Conservation (phyloP, 2,113 vertebrate species). For the Circaetus cinerascens region DNA sequence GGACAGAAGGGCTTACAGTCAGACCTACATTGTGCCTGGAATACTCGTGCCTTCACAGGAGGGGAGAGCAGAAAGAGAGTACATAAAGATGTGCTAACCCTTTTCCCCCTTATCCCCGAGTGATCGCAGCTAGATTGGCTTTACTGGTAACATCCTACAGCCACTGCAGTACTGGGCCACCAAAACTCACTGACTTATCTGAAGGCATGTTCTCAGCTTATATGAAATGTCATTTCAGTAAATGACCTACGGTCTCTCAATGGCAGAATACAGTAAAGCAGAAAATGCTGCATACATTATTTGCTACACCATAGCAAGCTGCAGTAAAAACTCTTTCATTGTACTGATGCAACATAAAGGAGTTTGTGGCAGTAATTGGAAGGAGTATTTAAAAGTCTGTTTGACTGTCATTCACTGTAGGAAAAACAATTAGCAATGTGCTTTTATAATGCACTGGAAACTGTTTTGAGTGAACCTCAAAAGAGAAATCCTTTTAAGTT, state of each 20-base stretch:
- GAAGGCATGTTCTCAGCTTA: background rate
- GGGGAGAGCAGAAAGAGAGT: background rate
- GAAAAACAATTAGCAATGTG: constrained; percentile 42
- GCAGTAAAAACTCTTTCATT: background rate
- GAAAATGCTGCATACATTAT: background rate
- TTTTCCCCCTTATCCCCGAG: rapidly evolving
- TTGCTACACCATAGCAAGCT: background rate
- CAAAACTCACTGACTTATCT: background rate
- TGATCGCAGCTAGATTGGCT: background rate
- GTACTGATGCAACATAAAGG: background rate
- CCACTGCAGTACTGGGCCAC: background rate
- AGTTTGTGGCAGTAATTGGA: background rate
- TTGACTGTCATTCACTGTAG: constrained; percentile 33
- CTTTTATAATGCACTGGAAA: constrained; percentile 21
- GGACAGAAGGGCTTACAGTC: background rate
- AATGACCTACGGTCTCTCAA: background rate
- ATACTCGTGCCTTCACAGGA: background rate
- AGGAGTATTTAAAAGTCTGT: constrained; percentile 14
- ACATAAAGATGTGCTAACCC: background rate
- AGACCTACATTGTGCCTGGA: background rate
- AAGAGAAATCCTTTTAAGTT: constrained; percentile 24
- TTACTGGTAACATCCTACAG: background rate
- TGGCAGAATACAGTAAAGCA: background rate
- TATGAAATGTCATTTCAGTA: background rate
- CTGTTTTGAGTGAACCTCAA: constrained; percentile 17